A percentile compares a stretch with the other conserved stretches of the same genome.
Evolutionary conservation across 2,888 invertebrate genomes (phyloP).

Genomic region (Drosophila neotestacea): DNA sequence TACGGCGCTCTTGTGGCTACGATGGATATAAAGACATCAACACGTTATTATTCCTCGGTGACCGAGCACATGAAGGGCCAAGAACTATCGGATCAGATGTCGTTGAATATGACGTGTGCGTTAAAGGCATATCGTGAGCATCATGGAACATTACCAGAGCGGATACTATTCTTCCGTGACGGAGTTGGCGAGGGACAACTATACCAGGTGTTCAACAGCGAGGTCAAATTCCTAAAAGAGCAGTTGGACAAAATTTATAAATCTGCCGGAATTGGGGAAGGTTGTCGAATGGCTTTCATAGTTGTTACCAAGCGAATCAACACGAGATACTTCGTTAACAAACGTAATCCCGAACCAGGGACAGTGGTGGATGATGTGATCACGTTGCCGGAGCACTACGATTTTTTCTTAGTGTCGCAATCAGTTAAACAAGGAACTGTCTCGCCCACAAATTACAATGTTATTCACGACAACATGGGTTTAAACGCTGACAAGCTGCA

Average conservation of each 20-base stretch:
- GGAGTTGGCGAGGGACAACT: no score
- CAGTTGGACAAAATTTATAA: slow-evolving; percentile 87
- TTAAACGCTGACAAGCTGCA: slow-evolving; percentile 92
- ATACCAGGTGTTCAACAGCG: slow-evolving; percentile 90
- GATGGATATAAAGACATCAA: slow-evolving; percentile 86
- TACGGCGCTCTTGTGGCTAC: slow-evolving; percentile 93
- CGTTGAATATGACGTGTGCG: no score
- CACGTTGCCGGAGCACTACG: slow-evolving; percentile 93
- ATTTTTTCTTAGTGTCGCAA: slow-evolving; percentile 96
- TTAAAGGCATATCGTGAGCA: no score
- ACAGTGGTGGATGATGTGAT: slow-evolving; percentile 94
- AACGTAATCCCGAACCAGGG: slow-evolving; percentile 92
- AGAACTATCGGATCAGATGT: slow-evolving; percentile 85
- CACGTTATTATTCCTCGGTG: slow-evolving; percentile 91
- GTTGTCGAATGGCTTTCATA: slow-evolving; percentile 89
- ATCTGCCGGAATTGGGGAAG: slow-evolving; percentile 81
- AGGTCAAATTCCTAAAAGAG: slow-evolving; percentile 88
- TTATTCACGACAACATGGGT: slow-evolving; percentile 90
- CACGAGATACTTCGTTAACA: slow-evolving; percentile 89
- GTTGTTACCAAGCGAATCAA: slow-evolving; percentile 96
- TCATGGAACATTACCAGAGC: no score
- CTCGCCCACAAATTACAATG: slow-evolving; percentile 95
- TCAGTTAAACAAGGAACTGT: slow-evolving; percentile 95
- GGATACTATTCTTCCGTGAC: no score
- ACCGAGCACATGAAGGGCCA: slow-evolving; percentile 90